Conservation (phyloP, 2,113 vertebrate genomes). For the Oryctolagus cuniculus region DNA sequence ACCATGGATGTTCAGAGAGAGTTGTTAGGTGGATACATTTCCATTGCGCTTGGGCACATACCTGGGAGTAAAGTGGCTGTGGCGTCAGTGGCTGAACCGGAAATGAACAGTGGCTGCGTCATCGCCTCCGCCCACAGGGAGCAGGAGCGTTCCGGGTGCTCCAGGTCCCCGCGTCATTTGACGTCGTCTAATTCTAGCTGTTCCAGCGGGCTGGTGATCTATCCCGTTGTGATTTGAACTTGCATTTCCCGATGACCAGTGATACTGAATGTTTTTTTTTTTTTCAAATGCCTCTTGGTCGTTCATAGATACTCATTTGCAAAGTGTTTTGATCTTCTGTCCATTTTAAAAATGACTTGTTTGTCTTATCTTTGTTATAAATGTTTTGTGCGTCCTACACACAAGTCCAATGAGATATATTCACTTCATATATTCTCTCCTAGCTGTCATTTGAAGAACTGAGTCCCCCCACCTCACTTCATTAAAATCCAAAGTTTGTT, state of each 20-base stretch:
- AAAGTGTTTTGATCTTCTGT: neutral
- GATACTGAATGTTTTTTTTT: neutral
- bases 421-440: neutral
- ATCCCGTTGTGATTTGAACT: neutral
- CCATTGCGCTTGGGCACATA: neutral
- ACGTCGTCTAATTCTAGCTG: too few species aligned
- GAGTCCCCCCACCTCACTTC: too few species aligned
- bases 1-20: neutral
- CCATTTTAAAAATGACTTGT: neutral
- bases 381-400: neutral
- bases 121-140: neutral
- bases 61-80: neutral
- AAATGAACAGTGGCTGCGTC: neutral
- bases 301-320: neutral
- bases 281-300: neutral
- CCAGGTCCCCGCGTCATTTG: fast-evolving
- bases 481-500: too few species aligned
- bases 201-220: neutral
- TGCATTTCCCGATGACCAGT: neutral
- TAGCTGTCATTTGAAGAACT: neutral
- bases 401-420: neutral
- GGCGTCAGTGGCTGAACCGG: neutral
- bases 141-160: neutral
- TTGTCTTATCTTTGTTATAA: neutral
- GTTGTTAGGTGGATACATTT: neutral